Evolutionary conservation across 2,888 invertebrate genomes (phyloP).

Genomic region (Dorcus hopei): DNA sequence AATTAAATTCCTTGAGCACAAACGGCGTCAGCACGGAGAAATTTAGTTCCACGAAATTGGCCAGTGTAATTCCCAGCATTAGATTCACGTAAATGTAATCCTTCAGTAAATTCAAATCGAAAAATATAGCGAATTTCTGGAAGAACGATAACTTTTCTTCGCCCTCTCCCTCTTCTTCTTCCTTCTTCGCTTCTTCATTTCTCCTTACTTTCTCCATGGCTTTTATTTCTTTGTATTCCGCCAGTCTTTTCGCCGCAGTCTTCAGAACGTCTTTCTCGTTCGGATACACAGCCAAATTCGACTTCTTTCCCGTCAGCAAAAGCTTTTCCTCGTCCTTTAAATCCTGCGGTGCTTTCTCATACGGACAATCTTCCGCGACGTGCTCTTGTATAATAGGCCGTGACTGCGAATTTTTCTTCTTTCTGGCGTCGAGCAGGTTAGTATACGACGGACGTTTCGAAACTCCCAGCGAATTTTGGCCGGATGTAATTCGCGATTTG

Average conservation of each 20-base stretch:
- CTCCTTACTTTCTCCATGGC: conserved; percentile 11
- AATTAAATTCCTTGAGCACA: conserved; percentile 66
- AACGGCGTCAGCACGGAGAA: conserved; percentile 72
- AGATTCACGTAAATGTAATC: conserved; percentile 68
- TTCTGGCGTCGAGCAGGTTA: conserved; percentile 34
- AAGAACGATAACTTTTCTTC: conserved; percentile 48
- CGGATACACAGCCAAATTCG: conserved; percentile 12
- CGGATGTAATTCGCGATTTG: conserved; percentile 27
- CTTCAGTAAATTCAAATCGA: conserved; percentile 67
- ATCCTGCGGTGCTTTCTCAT: conserved; percentile 49
- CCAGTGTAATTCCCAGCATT: conserved; percentile 68
- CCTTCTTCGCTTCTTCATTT: conserved; percentile 16
- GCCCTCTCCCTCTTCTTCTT: conserved; percentile 26
- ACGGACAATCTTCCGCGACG: conserved; percentile 35
- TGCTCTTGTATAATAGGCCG: conserved; percentile 33
- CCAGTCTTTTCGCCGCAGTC: conserved; percentile 55
- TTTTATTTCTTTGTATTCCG: conserved; percentile 44
- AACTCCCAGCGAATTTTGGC: conserved; percentile 41
- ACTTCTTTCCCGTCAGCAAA: conserved; percentile 36
- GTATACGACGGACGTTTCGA: conserved; percentile 44
- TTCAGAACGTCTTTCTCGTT: conserved; percentile 58
- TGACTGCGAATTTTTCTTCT: conserved; percentile 28
- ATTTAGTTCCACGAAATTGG: conserved; percentile 69
- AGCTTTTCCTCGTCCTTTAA: conserved; percentile 49
- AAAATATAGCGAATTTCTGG: conserved; percentile 61